Percentiles rank a stretch among this genome's conserved stretches.
Conservation (phyloP, 2,113 vertebrate species). For the Ceuthmochares aereus region DNA sequence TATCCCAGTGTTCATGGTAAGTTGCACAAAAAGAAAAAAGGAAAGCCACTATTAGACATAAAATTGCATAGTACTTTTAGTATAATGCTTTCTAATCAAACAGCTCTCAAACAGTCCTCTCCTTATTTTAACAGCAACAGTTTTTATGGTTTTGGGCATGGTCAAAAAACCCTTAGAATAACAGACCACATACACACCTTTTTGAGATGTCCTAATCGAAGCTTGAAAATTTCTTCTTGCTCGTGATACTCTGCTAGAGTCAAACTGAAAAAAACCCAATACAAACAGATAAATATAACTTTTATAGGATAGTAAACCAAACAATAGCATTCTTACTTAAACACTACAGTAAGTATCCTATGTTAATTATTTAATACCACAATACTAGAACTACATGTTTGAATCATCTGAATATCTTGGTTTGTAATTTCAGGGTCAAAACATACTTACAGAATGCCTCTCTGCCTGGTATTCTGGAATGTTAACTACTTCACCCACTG, state of each 20-base stretch:
- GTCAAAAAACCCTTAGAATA: background rate
- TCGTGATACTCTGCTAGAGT: conserved; percentile 98
- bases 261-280: conserved; percentile 81
- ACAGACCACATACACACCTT: conserved; percentile 82
- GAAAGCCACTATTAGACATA: background rate
- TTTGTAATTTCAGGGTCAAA: background rate
- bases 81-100: background rate
- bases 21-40: background rate
- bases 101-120: background rate
- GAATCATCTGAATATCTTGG: background rate
- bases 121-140: background rate
- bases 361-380: background rate
- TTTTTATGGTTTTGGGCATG: background rate
- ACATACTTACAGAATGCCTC: background rate
- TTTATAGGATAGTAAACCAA: background rate
- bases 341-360: background rate
- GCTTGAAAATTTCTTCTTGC: conserved; percentile 99
- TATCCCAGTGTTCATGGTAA: background rate
- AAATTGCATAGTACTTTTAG: background rate
- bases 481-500: background rate
- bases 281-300: background rate
- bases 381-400: background rate
- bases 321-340: background rate
- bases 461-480: background rate
- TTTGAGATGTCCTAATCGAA: conserved; percentile 97